A percentile compares a stretch with the other conserved stretches of the same genome.
Conservation (phyloP, 2,797 vertebrate genomes). For the Gymnoscopelus microlampas region DNA sequence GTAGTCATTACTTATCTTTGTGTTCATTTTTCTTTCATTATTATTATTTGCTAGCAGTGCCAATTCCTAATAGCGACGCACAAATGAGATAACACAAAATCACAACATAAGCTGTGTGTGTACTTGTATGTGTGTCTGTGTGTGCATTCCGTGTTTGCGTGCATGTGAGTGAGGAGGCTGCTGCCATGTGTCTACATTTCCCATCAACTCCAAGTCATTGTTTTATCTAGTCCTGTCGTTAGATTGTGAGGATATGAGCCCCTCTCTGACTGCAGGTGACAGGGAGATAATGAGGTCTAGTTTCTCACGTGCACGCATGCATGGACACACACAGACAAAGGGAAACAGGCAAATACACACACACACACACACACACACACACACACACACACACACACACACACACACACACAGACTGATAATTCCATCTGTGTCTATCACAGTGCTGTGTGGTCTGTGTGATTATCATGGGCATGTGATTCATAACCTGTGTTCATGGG, state of each 20-base stretch:
- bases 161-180: neutral
- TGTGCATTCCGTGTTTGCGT: neutral
- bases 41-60: constrained; percentile 5
- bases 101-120: constrained; percentile 9
- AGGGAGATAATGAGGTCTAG: constrained; percentile 39
- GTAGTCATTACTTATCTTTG: neutral
- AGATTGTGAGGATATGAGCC: constrained; percentile 23
- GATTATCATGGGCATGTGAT: constrained; percentile 45
- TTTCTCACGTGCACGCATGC: neutral
- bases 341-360: neutral
- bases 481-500: constrained; percentile 44
- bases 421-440: constrained; percentile 34
- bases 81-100: neutral
- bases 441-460: constrained; percentile 25
- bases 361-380: constrained; percentile 6
- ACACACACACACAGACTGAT: neutral
- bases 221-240: constrained; percentile 37
- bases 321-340: neutral
- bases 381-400: neutral
- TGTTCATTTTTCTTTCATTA: neutral
- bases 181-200: constrained; percentile 9
- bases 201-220: constrained; percentile 34
- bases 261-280: constrained; percentile 28
- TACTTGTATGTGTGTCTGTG: constrained; percentile 3
- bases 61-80: neutral